Percentiles rank a stretch among this genome's conserved stretches.
Evolutionary conservation across 2,113 vertebrate genomes (phyloP).

Genomic region (Girardinichthys multiradiatus): DNA sequence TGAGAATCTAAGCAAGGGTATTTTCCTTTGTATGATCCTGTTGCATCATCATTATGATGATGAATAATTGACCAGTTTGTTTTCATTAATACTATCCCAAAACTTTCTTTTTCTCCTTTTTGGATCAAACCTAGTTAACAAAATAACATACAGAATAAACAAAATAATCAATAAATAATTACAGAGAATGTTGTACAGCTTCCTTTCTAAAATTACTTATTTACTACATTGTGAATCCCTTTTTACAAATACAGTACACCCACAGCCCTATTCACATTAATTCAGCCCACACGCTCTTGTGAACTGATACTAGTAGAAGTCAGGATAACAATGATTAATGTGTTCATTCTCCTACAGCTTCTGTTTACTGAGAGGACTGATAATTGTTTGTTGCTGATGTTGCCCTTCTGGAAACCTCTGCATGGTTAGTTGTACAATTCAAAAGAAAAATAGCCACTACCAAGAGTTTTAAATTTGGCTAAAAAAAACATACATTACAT

Average conservation of each 20-base stretch:
- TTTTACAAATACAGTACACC: conserved; percentile 38
- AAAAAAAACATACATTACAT: not conserved
- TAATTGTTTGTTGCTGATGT: conserved; percentile 67
- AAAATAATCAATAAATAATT: conserved; percentile 31
- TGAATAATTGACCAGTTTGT: conserved; percentile 45
- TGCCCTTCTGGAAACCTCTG: conserved; percentile 29
- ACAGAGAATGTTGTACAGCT: conserved; percentile 21
- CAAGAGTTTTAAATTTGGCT: not conserved
- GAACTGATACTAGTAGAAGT: conserved; percentile 55
- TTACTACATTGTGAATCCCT: conserved; percentile 26
- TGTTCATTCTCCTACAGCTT: conserved; percentile 66
- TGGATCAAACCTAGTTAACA: conserved; percentile 6
- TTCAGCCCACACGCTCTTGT: conserved; percentile 63
- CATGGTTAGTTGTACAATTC: conserved; percentile 41
- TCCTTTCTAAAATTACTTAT: conserved; percentile 23
- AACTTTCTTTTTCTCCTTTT: not conserved
- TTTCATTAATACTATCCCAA: conserved; percentile 31
- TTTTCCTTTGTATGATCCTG: conserved; percentile 25
- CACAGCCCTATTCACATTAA: conserved; percentile 53
- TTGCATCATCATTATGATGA: conserved; percentile 48
- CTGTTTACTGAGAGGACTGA: conserved; percentile 55
- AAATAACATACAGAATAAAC: conserved; percentile 19
- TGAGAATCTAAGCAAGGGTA: conserved; percentile 22
- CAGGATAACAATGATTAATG: conserved; percentile 76
- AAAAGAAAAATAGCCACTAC: conserved; percentile 27